These are phyloP conservation scores for Dendrophyllia cribrosa DNA, from an alignment of 64 coral and sea anemone genomes.

Conservation along the genomic window DNA sequence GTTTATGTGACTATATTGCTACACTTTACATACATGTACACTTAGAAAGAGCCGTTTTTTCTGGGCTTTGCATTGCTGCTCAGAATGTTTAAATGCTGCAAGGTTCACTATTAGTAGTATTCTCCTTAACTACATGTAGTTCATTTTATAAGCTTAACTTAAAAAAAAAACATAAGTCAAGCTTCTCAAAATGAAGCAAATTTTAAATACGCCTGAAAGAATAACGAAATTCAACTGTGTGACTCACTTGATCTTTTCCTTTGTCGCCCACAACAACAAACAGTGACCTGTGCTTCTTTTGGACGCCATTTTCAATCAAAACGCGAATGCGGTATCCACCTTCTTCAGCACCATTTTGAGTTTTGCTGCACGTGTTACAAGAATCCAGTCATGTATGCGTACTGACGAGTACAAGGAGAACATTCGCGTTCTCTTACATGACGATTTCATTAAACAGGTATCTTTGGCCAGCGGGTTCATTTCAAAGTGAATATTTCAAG, in stretches of 20 bases:
- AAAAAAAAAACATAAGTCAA: no score
- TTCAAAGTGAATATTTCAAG: neutral
- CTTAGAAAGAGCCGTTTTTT: no score
- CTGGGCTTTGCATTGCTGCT: no score
- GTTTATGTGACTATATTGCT: no score
- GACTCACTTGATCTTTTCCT: conserved; percentile 94
- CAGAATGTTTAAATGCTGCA: no score
- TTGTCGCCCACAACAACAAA: conserved; percentile 98
- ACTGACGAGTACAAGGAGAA: neutral
- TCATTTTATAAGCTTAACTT: no score
- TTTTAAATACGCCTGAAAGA: neutral
- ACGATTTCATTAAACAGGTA: no score
- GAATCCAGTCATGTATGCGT: neutral
- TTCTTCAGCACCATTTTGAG: conserved; percentile 97
- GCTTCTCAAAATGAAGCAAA: no score
- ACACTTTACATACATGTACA: no score
- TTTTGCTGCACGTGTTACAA: conserved; percentile 46
- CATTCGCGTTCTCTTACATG: neutral
- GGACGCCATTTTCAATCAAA: conserved; percentile 99
- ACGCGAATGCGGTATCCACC: conserved; percentile 89
- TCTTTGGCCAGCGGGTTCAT: neutral
- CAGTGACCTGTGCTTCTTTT: conserved; percentile 89
- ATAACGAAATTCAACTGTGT: neutral
- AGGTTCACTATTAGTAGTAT: no score
- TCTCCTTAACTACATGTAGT: no score